These are phyloP conservation scores for Morpho achilles DNA, from an alignment of 2,888 invertebrate genomes.

Conservation along the genomic window DNA sequence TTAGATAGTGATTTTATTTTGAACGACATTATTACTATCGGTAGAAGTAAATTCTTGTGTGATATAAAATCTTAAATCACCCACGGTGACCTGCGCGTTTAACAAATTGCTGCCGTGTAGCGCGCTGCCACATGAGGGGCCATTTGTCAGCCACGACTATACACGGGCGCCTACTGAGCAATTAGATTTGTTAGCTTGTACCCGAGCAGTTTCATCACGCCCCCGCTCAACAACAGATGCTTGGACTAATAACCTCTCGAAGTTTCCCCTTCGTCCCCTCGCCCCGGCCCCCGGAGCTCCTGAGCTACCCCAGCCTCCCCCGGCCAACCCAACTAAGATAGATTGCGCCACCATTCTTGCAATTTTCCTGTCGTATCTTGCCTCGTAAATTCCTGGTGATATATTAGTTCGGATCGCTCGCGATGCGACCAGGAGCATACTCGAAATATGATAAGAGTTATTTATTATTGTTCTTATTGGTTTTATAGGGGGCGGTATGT, in stretches of 20 bases:
- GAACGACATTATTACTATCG: background rate
- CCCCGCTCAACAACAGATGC: conserved; percentile 80
- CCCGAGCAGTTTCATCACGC: conserved; percentile 77
- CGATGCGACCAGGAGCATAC: conserved; percentile 79
- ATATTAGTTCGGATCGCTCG: conserved; percentile 83
- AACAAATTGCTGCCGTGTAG: conserved; percentile 59
- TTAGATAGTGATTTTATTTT: background rate
- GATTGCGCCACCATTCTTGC: conserved; percentile 95
- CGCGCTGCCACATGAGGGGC: conserved; percentile 61
- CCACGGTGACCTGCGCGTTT: conserved; percentile 62
- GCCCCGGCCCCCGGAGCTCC: conserved; percentile 52
- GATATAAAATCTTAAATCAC: conserved; percentile 42
- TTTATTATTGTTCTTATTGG: conserved; percentile 80
- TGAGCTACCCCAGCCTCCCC: conserved; percentile 66
- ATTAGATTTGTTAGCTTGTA: conserved; percentile 79
- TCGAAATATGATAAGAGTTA: conserved; percentile 80
- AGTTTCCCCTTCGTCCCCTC: conserved; percentile 71
- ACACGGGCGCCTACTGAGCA: conserved; percentile 76
- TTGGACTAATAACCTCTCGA: conserved; percentile 81
- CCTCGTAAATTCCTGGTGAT: conserved; percentile 92
- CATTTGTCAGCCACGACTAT: conserved; percentile 66
- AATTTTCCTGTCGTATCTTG: conserved; percentile 95
- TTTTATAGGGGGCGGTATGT: conserved; percentile 65
- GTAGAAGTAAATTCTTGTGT: conserved; percentile 15
- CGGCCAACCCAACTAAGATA: conserved; percentile 87